These are phyloP conservation scores for Nematopogon swammerdamellus DNA, from an alignment of 2,888 invertebrate genomes.

Conservation along the genomic window DNA sequence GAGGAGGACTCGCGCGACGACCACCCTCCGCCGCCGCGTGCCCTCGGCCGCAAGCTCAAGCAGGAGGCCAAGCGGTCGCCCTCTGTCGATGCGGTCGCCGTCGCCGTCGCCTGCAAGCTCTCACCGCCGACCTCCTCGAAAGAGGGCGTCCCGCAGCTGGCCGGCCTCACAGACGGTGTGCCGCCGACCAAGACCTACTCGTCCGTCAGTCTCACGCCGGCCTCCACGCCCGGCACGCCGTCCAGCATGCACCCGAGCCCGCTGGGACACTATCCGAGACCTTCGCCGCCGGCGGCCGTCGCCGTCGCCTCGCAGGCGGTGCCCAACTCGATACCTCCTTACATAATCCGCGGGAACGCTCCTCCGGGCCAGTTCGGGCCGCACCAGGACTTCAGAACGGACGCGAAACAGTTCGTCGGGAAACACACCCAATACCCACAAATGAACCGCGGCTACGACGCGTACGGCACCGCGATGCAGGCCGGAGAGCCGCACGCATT, in stretches of 20 bases:
- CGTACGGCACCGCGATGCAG: constrained; percentile 30
- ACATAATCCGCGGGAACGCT: constrained; percentile 52
- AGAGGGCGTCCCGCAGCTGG: constrained; percentile 39
- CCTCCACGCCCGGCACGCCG: constrained; percentile 62
- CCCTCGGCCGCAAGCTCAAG: constrained; percentile 50
- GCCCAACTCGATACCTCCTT: constrained; percentile 57
- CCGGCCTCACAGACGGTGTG: constrained; percentile 52
- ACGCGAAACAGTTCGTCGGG: constrained; percentile 45
- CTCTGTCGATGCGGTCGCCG: constrained; percentile 36
- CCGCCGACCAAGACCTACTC: constrained; percentile 46
- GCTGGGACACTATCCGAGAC: constrained; percentile 63
- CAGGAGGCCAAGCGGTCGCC: constrained; percentile 58
- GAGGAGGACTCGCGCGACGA: constrained; percentile 76
- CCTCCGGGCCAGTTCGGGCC: constrained; percentile 46
- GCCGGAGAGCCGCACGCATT: constrained; percentile 43
- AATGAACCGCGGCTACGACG: constrained; percentile 37
- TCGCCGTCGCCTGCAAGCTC: constrained; percentile 35
- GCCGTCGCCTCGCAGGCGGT: constrained; percentile 58
- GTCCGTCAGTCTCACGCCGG: constrained; percentile 61
- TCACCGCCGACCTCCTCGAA: constrained; percentile 56
- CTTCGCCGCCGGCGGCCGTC: constrained; percentile 67
- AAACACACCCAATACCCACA: constrained; percentile 45
- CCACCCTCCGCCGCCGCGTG: constrained; percentile 59
- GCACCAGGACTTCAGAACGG: constrained; percentile 52
- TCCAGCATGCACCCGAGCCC: constrained; percentile 63